Conservation (phyloP, 1,140 invertebrate genomes). For the Drosophila ficusphila region DNA sequence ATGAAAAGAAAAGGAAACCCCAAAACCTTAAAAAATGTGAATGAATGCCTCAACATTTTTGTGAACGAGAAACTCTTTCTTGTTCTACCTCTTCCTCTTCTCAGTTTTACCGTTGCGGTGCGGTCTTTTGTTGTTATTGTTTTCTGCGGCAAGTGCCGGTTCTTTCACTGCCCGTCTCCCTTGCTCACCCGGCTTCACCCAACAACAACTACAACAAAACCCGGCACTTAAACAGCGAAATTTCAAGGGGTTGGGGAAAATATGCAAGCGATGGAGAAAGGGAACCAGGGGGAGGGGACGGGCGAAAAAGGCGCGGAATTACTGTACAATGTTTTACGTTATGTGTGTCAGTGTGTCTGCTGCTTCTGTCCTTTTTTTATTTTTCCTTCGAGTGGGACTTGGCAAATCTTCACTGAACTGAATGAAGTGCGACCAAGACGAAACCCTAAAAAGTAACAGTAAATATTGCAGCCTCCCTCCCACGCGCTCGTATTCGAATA, state of each 20-base stretch:
- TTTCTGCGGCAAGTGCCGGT: constrained; percentile 64
- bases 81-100: constrained; percentile 43
- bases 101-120: constrained; percentile 34
- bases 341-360: constrained; percentile 75
- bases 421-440: constrained; percentile 54
- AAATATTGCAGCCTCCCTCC: constrained; percentile 52
- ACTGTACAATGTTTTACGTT: constrained; percentile 47
- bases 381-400: constrained; percentile 24
- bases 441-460: constrained; percentile 55
- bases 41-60: constrained; percentile 59
- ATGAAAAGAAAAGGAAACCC: constrained; percentile 6
- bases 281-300: constrained; percentile 7
- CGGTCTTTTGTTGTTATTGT: constrained; percentile 70
- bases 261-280: background rate
- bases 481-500: constrained; percentile 1
- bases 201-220: constrained; percentile 8
- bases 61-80: constrained; percentile 50
- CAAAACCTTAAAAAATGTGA: constrained; percentile 22
- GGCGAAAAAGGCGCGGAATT: constrained; percentile 45
- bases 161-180: constrained; percentile 33
- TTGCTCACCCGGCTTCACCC: constrained; percentile 15
- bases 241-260: constrained; percentile 23
- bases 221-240: constrained; percentile 46
- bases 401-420: constrained; percentile 48
- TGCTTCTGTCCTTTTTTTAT: constrained; percentile 6